A percentile compares a stretch with the other conserved stretches of the same genome.
phyloP scores from a whole-genome alignment of 2,888 invertebrate species.

The Trisateles emortualis region DNA sequence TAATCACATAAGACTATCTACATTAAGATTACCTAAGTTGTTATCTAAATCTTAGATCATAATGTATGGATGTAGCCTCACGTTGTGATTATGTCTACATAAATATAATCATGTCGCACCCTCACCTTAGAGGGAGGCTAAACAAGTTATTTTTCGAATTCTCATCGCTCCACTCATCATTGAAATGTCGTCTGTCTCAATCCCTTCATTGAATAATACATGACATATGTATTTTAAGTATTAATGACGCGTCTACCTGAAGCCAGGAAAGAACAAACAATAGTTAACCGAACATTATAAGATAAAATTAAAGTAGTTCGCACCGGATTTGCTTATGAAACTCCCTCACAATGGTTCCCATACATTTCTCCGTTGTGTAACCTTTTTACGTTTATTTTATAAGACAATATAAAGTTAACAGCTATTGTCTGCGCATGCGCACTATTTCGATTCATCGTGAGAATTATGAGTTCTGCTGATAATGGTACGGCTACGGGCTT shows the following conservation, averaged over 20 bases:
- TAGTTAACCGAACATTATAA: slow-evolving; percentile 27
- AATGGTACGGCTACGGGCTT: background rate
- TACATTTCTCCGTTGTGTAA: slow-evolving; percentile 51
- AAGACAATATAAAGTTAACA: slow-evolving; percentile 25
- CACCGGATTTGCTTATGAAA: slow-evolving; percentile 39
- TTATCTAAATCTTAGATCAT: too few relatives aligned
- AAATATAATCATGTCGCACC: too few relatives aligned
- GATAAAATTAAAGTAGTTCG: slow-evolving; percentile 32
- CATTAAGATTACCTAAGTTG: background rate
- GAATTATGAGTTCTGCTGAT: slow-evolving; percentile 7
- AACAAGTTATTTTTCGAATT: too few relatives aligned
- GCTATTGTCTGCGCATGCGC: slow-evolving; percentile 29
- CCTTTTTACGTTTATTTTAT: slow-evolving; percentile 29
- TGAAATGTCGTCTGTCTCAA: too few relatives aligned
- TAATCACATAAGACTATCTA: background rate
- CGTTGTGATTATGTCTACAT: too few relatives aligned
- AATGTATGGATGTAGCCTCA: too few relatives aligned
- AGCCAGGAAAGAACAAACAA: slow-evolving; percentile 7
- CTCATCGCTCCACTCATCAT: too few relatives aligned
- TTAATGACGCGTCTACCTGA: too few relatives aligned
- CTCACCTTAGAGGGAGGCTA: too few relatives aligned
- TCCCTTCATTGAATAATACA: too few relatives aligned
- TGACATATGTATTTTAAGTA: too few relatives aligned
- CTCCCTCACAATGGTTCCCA: slow-evolving; percentile 45
- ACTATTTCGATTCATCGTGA: slow-evolving; percentile 14